A percentile compares a stretch with the other conserved stretches of the same genome.
phyloP scores from a whole-genome alignment of 2,113 vertebrate genomes.

The Tympanuchus pallidicinctus region DNA sequence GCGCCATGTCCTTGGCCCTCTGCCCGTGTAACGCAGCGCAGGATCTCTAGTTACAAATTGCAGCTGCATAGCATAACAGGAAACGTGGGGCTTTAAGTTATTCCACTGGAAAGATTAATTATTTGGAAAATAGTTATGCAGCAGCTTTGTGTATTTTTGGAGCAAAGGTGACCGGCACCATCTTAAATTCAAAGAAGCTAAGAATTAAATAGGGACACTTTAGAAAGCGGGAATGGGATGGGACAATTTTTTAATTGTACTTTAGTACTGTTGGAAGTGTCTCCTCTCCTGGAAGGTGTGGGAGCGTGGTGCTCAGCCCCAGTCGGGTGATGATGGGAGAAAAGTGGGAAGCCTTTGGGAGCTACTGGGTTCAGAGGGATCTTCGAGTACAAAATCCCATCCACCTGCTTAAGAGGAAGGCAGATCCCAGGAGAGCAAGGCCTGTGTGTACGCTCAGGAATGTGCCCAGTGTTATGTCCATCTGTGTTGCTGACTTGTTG shows the following conservation, averaged over 20 bases:
- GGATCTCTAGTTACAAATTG: constrained; percentile 81
- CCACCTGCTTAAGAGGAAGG: neutral
- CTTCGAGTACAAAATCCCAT: neutral
- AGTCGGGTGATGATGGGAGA: neutral
- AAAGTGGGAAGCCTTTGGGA: neutral
- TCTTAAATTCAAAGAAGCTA: constrained; percentile 63
- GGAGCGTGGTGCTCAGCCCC: neutral
- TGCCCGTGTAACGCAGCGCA: constrained; percentile 64
- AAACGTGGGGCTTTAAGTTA: constrained; percentile 79
- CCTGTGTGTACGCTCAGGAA: neutral
- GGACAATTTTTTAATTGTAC: neutral
- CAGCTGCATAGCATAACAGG: constrained; percentile 83
- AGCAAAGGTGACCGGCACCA: constrained; percentile 68
- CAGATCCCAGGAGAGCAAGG: neutral
- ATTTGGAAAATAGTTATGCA: constrained; percentile 79
- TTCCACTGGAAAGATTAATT: constrained; percentile 83
- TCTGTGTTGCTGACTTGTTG: neutral
- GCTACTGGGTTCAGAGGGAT: neutral
- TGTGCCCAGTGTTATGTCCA: neutral
- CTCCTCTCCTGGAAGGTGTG: neutral
- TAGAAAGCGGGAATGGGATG: neutral
- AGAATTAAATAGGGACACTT: constrained; percentile 16
- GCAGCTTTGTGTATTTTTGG: constrained; percentile 71
- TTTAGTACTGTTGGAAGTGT: neutral
- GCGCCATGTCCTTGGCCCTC: constrained; percentile 72